Base-by-base conservation (phyloP, 2,797 vertebrate genomes). In the Anolis apletophallus region DNA sequence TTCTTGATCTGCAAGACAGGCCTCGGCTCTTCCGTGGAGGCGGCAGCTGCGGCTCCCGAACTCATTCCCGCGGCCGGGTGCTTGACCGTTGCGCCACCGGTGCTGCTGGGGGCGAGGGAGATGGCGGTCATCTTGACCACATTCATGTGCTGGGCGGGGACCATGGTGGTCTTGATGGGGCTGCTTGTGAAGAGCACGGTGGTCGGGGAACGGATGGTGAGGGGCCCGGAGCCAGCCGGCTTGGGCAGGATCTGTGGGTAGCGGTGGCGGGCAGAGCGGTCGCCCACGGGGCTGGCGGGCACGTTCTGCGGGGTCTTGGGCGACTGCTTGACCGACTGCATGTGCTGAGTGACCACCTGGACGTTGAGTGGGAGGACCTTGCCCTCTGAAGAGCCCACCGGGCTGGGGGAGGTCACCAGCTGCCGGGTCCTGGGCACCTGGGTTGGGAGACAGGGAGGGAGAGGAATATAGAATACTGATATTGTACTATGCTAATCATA, bases 201-300 rank as follows among this genome's bases (percentile, higher is more conserved):
- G 0, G 99, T 98, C 36, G 99, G 98, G 1, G 99, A 99, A 90
- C 97, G 97, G 92, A 99, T 96, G 83, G 98, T 94, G 94, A 99
- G 97, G 4, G 98, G 96, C 83, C 97, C 97, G 88, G 97, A 97
- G 91, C 96, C 96, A 17, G 97, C 96, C 90, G 99, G 99, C 94
- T 99, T 99, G 85, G 99, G 99, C 79, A 99, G 93, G 94, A 99
- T 99, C 94, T 99, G 99, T 0, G 97, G 96, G 71, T 99, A 99
- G 67, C 99, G 98, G 92, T 99, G 98, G 46, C 98, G 97, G 81
- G 97, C 97, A 78, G 97, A 97, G 89, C 99, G 98, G 91, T 99
- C 99, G 34, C 97, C 98, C 4, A 96, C 95, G 0, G 98, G 97
- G 91, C 97, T 98, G 89, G 97, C 96, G 0, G 98, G 95, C 85